Conservation (phyloP, 2,113 vertebrate species). For the Lamprologus tigripictilis region DNA sequence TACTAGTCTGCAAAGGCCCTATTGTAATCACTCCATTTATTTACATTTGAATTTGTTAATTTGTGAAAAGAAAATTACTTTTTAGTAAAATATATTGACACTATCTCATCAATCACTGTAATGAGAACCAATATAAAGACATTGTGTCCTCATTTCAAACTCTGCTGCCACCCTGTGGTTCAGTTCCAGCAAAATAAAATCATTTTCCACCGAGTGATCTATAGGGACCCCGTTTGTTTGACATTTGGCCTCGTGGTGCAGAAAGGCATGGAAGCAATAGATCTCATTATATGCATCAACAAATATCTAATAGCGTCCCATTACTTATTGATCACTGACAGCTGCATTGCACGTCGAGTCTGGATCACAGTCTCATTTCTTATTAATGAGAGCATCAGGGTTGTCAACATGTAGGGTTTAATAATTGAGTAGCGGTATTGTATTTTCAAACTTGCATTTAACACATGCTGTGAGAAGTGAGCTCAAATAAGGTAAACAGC, state of each 20-base stretch:
- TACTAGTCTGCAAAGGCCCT: not conserved
- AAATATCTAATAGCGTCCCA: not conserved
- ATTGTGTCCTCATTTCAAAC: not conserved
- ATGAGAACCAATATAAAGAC: not conserved
- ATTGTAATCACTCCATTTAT: not conserved
- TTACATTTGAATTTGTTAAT: not conserved
- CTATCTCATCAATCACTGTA: not conserved
- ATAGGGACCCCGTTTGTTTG: not conserved
- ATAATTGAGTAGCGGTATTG: conserved; percentile 45
- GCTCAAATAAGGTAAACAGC: not conserved
- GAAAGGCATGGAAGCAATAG: not conserved
- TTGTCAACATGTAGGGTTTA: conserved; percentile 13
- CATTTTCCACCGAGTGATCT: not conserved
- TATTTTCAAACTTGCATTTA: conserved; percentile 27
- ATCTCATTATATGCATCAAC: conserved; percentile 4
- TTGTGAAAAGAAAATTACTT: not conserved
- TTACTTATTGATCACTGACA: conserved; percentile 37
- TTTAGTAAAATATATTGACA: not conserved
- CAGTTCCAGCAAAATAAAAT: not conserved
- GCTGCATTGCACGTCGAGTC: not conserved
- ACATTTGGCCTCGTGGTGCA: not conserved
- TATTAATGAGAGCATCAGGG: conserved; percentile 27
- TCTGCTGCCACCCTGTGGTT: conserved; percentile 51
- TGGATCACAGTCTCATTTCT: conserved; percentile 12
- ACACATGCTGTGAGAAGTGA: not conserved